Evolutionary conservation across 1,140 invertebrate species (phyloP).

Genomic region (Anadara kagoshimensis): DNA sequence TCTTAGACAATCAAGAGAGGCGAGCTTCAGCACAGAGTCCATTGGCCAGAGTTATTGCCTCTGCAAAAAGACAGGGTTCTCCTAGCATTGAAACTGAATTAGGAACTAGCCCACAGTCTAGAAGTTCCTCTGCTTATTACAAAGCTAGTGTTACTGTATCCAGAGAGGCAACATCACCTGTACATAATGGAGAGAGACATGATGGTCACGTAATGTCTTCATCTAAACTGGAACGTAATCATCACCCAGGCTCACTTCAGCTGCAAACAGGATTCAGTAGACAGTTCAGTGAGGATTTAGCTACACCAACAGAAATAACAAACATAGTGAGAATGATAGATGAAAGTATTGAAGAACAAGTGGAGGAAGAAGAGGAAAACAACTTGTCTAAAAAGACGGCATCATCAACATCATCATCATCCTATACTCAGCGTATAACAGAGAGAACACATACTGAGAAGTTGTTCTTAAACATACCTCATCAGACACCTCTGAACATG

Average conservation of each 20-base stretch:
- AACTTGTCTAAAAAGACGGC: constrained; percentile 15
- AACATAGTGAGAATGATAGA: constrained; percentile 68
- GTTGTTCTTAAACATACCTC: constrained; percentile 50
- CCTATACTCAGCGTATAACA: constrained; percentile 1
- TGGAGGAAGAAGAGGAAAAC: constrained; percentile 40
- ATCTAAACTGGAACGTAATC: constrained; percentile 24
- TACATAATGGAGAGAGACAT: constrained; percentile 14
- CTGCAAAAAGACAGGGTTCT: constrained; percentile 23
- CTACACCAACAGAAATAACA: constrained; percentile 65
- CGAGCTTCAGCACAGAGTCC: constrained; percentile 41
- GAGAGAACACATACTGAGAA: constrained; percentile 10
- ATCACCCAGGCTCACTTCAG: constrained; percentile 24
- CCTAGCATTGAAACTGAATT: background rate
- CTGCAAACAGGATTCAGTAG: constrained; percentile 61
- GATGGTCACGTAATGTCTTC: constrained; percentile 10
- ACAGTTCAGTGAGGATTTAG: constrained; percentile 67
- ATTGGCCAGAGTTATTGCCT: constrained; percentile 32
- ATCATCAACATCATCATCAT: background rate
- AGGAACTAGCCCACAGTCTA: background rate
- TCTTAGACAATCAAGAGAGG: constrained; percentile 29
- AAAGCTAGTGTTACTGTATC: background rate
- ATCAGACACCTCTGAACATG: constrained; percentile 8
- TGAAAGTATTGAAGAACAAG: constrained; percentile 54
- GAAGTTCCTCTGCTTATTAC: background rate
- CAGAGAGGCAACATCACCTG: constrained; percentile 5